phyloP scores from a whole-genome alignment of 2,113 vertebrate species.

The Calidris pugnax region DNA sequence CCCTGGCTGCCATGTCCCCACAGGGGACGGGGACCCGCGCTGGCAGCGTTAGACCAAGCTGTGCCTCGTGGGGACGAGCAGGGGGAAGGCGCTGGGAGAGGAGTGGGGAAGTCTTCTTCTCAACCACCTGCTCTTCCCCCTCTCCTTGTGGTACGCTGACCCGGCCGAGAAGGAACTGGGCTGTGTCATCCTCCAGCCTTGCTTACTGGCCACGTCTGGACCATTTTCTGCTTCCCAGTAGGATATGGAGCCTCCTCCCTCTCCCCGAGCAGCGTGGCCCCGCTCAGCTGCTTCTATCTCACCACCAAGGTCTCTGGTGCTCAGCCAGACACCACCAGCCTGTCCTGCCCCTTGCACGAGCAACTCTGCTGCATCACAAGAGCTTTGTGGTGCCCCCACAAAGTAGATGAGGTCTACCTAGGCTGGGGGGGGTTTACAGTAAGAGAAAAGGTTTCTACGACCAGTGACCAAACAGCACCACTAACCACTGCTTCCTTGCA shows the following conservation, averaged over 20 bases:
- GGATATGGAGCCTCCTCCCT: not conserved
- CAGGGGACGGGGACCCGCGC: rapidly evolving
- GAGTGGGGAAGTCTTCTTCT: not conserved
- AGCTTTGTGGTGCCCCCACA: not conserved
- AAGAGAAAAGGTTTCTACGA: not conserved
- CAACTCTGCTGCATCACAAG: rapidly evolving
- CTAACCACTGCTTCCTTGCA: slow-evolving; percentile 3
- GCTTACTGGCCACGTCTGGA: rapidly evolving
- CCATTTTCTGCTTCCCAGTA: not conserved
- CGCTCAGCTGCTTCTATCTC: not conserved
- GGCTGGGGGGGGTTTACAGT: not conserved
- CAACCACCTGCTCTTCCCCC: not conserved
- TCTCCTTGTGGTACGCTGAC: not conserved
- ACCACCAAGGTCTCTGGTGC: not conserved
- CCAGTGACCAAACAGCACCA: slow-evolving; percentile 36
- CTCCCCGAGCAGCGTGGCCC: not conserved
- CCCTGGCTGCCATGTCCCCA: not conserved
- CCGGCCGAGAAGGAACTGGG: not conserved
- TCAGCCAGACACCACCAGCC: not conserved
- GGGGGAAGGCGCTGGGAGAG: not conserved
- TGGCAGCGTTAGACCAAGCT: not conserved
- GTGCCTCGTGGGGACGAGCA: not conserved
- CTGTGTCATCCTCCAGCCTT: not conserved
- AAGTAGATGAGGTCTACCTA: not conserved
- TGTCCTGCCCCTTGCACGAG: not conserved